Conservation (phyloP, 2,888 invertebrate genomes). For the Amaurobius ferox region DNA sequence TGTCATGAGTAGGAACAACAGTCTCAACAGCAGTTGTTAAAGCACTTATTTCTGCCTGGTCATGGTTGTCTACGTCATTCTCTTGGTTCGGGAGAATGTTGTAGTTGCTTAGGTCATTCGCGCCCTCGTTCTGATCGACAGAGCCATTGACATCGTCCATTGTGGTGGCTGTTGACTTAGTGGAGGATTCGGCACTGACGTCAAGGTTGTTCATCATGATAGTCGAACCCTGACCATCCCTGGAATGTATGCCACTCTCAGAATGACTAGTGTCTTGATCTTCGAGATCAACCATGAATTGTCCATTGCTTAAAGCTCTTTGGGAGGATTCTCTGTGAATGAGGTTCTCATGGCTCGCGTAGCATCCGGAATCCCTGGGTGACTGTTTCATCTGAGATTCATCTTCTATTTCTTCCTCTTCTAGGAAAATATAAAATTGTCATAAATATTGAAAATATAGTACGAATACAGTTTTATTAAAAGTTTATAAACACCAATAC, state of each 20-base stretch:
- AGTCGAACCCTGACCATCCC: slow-evolving; percentile 75
- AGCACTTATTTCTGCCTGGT: background rate
- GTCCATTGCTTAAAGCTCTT: slow-evolving; percentile 57
- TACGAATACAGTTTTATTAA: too few species aligned
- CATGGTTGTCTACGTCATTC: background rate
- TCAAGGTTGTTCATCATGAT: slow-evolving; percentile 66
- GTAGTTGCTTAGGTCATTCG: slow-evolving; percentile 36
- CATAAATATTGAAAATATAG: background rate
- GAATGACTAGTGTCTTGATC: slow-evolving; percentile 72
- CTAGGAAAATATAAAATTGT: background rate
- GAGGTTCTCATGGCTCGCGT: slow-evolving; percentile 77
- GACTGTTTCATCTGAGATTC: slow-evolving; percentile 67
- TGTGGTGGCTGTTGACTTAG: slow-evolving; percentile 37
- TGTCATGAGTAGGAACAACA: slow-evolving; percentile 1
- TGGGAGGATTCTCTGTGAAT: slow-evolving; percentile 73
- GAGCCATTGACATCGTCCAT: slow-evolving; percentile 23
- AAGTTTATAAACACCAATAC: too few species aligned
- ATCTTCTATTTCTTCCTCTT: slow-evolving; percentile 47
- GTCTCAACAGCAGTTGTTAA: slow-evolving; percentile 7
- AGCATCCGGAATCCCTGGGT: slow-evolving; percentile 77
- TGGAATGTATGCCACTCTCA: slow-evolving; percentile 73
- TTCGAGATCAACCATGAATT: slow-evolving; percentile 50
- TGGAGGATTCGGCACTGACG: slow-evolving; percentile 37
- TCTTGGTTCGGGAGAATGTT: slow-evolving; percentile 55
- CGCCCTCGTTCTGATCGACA: slow-evolving; percentile 21